Evolutionary conservation across 2,888 invertebrate genomes (phyloP), one percentile per base, ranked within the genome.

Genomic region (Thecophora atra): DNA sequence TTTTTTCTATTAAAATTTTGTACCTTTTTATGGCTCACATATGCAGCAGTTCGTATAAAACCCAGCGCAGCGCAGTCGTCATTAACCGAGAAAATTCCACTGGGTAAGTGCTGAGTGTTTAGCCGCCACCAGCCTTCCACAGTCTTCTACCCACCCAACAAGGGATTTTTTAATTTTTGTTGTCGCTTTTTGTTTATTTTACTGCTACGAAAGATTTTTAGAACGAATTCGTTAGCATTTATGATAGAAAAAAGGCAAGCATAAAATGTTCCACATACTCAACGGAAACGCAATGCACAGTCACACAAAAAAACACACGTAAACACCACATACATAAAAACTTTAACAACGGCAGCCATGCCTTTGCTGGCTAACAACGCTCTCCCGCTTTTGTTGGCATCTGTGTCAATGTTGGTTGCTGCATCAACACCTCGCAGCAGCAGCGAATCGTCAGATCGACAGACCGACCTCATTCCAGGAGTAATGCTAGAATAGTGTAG

Each of bases 41-140:
- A 81, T 72, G 79, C 79, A 76, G 78, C 77, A 78, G 77, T 81
- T 78, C 81, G 81, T 82, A 76, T 80, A 78, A 75, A 76, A 63
- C 75, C 73, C 76, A 81, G 82, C 80, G 79, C 79, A 72, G 86
- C 84, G 71, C 86, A 86, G 78, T 81, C 84, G 80, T 84, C 85
- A 79, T 82, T 85, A 80, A 85, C 86, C 78, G 86, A 87, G 81
- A 87, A 87, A 84, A 86, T 87, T 76, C 86, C 86, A 74, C 82
- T 86, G 78, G 86, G 86, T 86, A 81, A 85, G 85, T 83, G 75
- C n/a, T n/a, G 77, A 72, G 21, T 17, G n/a, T 28, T 8, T n/a
- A 19, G 21, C 54, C 19, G 24, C 15, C 5, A 11, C 26, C 8
- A 11, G 24, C 11, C 13, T 11, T 15, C 58, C 58, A 2, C 58